Conservation (phyloP, 2,113 vertebrate species). For the Bucco capensis region DNA sequence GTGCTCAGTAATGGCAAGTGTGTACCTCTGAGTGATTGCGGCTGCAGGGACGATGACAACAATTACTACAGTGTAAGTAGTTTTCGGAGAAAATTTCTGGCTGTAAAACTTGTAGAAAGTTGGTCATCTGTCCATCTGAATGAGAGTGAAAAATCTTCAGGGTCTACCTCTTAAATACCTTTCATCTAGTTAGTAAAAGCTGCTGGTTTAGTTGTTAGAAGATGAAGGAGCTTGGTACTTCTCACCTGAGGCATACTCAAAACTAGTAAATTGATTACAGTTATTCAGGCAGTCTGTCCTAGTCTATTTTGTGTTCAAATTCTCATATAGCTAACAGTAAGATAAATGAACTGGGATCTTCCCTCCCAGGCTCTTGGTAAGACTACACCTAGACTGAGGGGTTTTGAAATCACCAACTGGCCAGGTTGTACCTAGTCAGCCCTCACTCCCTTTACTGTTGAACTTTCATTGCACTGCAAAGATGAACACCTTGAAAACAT, state of each 20-base stretch:
- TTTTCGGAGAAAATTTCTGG: not conserved
- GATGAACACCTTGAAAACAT: not conserved
- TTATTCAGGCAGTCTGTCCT: not conserved
- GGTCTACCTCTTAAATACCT: not conserved
- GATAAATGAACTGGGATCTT: not conserved
- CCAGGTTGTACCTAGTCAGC: not conserved
- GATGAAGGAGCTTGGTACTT: not conserved
- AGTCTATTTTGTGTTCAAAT: not conserved
- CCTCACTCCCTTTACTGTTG: not conserved
- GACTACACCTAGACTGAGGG: not conserved
- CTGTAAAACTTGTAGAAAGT: not conserved
- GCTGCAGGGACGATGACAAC: conserved; percentile 77
- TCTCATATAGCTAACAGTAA: not conserved
- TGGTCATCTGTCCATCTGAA: not conserved
- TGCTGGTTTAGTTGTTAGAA: not conserved
- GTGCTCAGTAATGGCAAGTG: conserved; percentile 71
- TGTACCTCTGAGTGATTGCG: conserved; percentile 77
- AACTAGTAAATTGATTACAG: not conserved
- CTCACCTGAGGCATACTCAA: not conserved
- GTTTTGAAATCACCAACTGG: not conserved
- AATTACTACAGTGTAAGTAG: conserved; percentile 72
- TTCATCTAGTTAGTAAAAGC: not conserved
- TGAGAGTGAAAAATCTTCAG: not conserved
- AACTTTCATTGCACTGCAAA: not conserved
- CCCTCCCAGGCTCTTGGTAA: not conserved